Evolutionary conservation across 1,140 invertebrate genomes (phyloP).

Genomic region (Trichomalopsis sarcophagae): DNA sequence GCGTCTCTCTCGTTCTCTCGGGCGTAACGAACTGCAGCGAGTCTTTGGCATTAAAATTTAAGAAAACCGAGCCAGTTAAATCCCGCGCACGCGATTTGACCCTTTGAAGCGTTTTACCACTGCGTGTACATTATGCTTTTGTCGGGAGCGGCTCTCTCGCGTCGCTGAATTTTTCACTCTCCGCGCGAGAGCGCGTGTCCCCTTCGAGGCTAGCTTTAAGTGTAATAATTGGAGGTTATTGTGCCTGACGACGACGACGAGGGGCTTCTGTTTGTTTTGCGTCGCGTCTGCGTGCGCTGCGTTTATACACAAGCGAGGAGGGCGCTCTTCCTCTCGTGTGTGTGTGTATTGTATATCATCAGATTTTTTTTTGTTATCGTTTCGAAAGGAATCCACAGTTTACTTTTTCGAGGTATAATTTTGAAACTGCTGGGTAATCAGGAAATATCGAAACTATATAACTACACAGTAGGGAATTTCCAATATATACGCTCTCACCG

Average conservation of each 20-base stretch:
- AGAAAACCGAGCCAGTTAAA: neutral
- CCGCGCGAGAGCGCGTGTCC: neutral
- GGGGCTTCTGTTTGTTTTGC: slow-evolving; percentile 2
- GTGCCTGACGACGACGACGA: neutral
- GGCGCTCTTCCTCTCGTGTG: neutral
- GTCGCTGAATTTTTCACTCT: neutral
- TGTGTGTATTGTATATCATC: neutral
- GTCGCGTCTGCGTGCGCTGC: neutral
- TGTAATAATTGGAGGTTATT: slow-evolving; percentile 1
- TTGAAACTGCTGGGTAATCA: no score
- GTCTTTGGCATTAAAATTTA: neutral
- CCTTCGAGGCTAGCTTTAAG: neutral
- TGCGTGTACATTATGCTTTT: neutral
- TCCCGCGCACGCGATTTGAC: neutral
- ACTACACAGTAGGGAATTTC: no score
- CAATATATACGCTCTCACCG: no score
- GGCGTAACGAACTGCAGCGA: slow-evolving; percentile 18
- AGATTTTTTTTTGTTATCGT: neutral
- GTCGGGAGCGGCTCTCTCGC: neutral
- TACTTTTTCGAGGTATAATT: no score
- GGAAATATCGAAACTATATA: no score
- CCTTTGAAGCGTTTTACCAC: neutral
- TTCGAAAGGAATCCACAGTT: neutral
- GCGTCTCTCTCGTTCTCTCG: neutral
- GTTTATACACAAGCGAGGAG: neutral